Conservation (phyloP, 2,888 invertebrate species). For the Herminia tarsipennalis region DNA sequence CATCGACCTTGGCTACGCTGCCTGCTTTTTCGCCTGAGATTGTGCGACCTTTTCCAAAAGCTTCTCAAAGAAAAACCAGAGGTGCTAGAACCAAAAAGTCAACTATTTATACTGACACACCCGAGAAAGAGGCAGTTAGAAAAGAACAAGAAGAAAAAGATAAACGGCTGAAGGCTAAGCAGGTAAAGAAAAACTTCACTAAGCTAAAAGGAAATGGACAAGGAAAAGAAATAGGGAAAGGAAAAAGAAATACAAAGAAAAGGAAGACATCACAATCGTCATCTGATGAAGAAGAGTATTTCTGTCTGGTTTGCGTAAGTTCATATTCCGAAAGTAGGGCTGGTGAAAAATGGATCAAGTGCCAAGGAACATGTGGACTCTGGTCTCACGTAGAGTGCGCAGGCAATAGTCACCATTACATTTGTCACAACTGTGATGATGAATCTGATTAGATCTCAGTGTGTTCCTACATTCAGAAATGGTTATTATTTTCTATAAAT, state of each 20-base stretch:
- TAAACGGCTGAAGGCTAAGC: conserved; percentile 27
- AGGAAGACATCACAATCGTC: background rate
- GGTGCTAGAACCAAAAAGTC: conserved; percentile 22
- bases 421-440: conserved; percentile 35
- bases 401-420: conserved; percentile 21
- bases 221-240: background rate
- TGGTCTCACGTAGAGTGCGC: conserved; percentile 28
- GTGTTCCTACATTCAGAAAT: no score
- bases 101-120: conserved; percentile 36
- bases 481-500: no score
- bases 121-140: conserved; percentile 34
- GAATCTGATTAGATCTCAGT: no score
- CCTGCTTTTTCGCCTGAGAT: conserved; percentile 29
- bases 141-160: conserved; percentile 24
- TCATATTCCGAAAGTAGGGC: conserved; percentile 27
- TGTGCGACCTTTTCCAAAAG: conserved; percentile 33
- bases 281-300: conserved; percentile 14
- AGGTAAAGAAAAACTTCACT: conserved; percentile 11
- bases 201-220: background rate
- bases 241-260: conserved; percentile 1
- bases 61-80: conserved; percentile 24
- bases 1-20: no score
- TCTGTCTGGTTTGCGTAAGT: conserved; percentile 25
- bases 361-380: conserved; percentile 23
- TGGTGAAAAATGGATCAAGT: conserved; percentile 29